Base-by-base conservation (phyloP, 2,888 invertebrate genomes). In the Aelia acuminata region DNA sequence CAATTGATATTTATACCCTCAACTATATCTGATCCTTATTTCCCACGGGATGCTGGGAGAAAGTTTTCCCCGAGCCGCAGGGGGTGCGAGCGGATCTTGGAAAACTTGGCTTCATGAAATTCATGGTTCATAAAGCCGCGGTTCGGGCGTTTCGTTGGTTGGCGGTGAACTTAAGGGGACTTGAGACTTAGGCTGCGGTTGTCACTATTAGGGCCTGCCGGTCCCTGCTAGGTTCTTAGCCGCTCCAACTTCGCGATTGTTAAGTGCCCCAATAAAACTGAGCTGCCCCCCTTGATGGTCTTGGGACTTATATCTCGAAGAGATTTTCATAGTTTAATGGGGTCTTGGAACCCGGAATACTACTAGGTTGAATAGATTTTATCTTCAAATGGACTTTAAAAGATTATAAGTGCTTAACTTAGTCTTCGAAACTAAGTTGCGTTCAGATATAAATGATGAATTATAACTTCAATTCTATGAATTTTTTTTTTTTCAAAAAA, bases 1-100 rank as follows among this genome's bases (percentile, higher is more conserved):
- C 85, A 85, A 85, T 85, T 85, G 85, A 85, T 85, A 85, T 85
- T 85, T 85, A 85, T 50, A 39, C 53, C n/a, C 85, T 3, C 18
- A 31, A 85, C 50, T 39, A 85, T 85, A 85, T 53, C 85, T 85
- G 85, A 47, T 80, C 57, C 85, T 57, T 85, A 85, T 85, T 85
- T 85, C 85, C 85, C 85, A 10, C 18, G 85, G 80, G 80, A 80
- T 80, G 43, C 43, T 80, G 43, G 80, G 43, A 80, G 39, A 43
- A 80, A 80, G 80, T 80, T 80, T 80, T 80, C 80, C 43, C 3
- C 0, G n/a, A n/a, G 7, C 43, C 31, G 50, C 53, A 85, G 85
- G 39, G 22, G 22, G 26, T 26, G 53, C 7, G 53, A 26, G 31
- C 53, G 49, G 49, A 49, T 49, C 50, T 39, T 53, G 53, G 85